Evolutionary conservation across 2,888 invertebrate genomes (phyloP).

Genomic region (Cosmia trapezina): DNA sequence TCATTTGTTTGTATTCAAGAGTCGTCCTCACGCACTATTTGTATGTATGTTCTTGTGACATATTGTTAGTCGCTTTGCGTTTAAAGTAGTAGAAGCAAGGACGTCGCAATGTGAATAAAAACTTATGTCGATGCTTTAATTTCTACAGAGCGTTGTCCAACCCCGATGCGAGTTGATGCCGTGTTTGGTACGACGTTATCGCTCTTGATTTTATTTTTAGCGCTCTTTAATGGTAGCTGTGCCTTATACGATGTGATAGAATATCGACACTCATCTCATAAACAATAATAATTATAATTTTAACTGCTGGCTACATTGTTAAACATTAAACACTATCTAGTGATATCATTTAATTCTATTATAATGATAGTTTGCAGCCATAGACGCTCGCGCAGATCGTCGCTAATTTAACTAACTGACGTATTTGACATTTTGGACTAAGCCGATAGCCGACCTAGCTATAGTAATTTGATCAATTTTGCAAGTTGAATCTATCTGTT

Average conservation of each 20-base stretch:
- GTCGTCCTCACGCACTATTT: slow-evolving; percentile 77
- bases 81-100: slow-evolving; percentile 78
- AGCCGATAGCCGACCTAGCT: too few species aligned
- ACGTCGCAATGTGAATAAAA: slow-evolving; percentile 71
- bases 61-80: slow-evolving; percentile 78
- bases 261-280: slow-evolving; percentile 17
- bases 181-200: slow-evolving; percentile 32
- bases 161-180: slow-evolving; percentile 24
- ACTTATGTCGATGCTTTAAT: slow-evolving; percentile 45
- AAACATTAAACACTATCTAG: not conserved
- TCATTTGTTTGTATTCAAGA: slow-evolving; percentile 85
- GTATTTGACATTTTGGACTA: too few species aligned
- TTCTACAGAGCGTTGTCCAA: slow-evolving; percentile 35
- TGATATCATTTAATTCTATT: not conserved
- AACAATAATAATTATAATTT: slow-evolving; percentile 19
- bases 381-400: slow-evolving; percentile 20
- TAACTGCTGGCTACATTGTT: slow-evolving; percentile 16
- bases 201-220: slow-evolving; percentile 50
- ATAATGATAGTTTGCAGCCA: slow-evolving; percentile 13
- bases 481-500: too few species aligned
- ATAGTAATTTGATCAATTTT: too few species aligned
- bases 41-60: slow-evolving; percentile 80
- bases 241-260: slow-evolving; percentile 18
- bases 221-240: slow-evolving; percentile 30
- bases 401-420: too few species aligned